A percentile compares a stretch with the other conserved stretches of the same genome.
phyloP scores from a whole-genome alignment of 2,888 invertebrate genomes.

The Orgyia antiqua region DNA sequence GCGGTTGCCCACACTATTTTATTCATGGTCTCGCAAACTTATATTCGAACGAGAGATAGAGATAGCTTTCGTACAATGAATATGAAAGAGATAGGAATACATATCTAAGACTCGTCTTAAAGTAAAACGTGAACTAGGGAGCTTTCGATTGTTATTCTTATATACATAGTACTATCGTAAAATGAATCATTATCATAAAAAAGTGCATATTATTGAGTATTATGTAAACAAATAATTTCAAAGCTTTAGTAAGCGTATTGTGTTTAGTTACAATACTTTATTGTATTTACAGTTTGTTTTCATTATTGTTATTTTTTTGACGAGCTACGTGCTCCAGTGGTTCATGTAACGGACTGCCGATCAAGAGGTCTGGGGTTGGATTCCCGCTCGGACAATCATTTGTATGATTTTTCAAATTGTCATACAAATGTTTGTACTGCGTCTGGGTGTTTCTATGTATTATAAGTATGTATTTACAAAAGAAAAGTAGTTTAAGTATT shows the following conservation, averaged over 20 bases:
- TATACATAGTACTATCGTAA: constrained; percentile 24
- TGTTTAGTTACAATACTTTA: neutral
- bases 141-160: constrained; percentile 61
- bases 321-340: too few relatives aligned
- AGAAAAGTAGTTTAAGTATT: too few relatives aligned
- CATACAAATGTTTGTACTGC: too few relatives aligned
- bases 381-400: too few relatives aligned
- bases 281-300: neutral
- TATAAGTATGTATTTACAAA: too few relatives aligned
- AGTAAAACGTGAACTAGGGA: constrained; percentile 59
- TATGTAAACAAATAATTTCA: constrained; percentile 34
- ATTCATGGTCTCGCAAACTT: constrained; percentile 54
- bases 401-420: too few relatives aligned
- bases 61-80: constrained; percentile 37
- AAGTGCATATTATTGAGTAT: constrained; percentile 48
- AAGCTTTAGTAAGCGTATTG: constrained; percentile 1
- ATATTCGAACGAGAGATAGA: constrained; percentile 48
- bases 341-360: too few relatives aligned
- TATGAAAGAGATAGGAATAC: constrained; percentile 45
- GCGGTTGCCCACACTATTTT: constrained; percentile 53
- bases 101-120: constrained; percentile 47
- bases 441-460: too few relatives aligned
- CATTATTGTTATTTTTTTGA: too few relatives aligned
- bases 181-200: constrained; percentile 37
- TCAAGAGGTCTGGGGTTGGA: too few relatives aligned